Evolutionary conservation across 2,113 vertebrate species (phyloP), one percentile per base, ranked within the genome.

Genomic region (Pipra filicauda): DNA sequence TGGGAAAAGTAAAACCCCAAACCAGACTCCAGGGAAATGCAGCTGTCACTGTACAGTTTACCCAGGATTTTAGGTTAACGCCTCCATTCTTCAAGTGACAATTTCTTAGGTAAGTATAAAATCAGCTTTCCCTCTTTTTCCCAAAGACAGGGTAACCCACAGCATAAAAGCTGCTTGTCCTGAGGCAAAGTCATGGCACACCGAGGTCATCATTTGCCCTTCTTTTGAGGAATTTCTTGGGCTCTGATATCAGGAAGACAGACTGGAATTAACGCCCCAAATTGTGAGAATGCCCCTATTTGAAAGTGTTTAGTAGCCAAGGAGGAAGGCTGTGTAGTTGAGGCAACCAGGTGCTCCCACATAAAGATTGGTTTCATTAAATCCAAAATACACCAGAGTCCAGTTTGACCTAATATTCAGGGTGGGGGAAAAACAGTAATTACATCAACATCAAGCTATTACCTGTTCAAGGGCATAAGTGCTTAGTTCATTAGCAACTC

Each of bases 391-490:
- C 93, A 92, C 88, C 64, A 86, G 89, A 94, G 92, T 91, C 89
- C 88, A 93, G 87, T 91, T 91, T 51, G 66, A 84, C 89, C 82
- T 91, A 89, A 95, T 85, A 95, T 51, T 94, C 61, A 85, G 91
- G 95, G 80, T 87, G 88, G 77, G 65, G 85, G 6, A 87, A 92
- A 91, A 73, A 37, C 5, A 83, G 48, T 91, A 92, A 94, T 94
- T 94, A 94, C 70, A 92, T 82, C 83, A 92, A 93, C 92, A 94
- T 95, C 93, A 95, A 89, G 92, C 91, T 92, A 96, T 96, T 97
- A 96, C 95, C 96, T 94, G 86, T 95, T 70, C 70, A 91, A 93
- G 79, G 92, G 26, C 70, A 65, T 81, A 94, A 96, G 92, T 82
- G 86, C 83, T 89, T 82, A 65, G 88, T 85, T 96, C 95, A 94